Base-by-base conservation (phyloP, 2,888 invertebrate genomes). In the Trimorus sp. region DNA sequence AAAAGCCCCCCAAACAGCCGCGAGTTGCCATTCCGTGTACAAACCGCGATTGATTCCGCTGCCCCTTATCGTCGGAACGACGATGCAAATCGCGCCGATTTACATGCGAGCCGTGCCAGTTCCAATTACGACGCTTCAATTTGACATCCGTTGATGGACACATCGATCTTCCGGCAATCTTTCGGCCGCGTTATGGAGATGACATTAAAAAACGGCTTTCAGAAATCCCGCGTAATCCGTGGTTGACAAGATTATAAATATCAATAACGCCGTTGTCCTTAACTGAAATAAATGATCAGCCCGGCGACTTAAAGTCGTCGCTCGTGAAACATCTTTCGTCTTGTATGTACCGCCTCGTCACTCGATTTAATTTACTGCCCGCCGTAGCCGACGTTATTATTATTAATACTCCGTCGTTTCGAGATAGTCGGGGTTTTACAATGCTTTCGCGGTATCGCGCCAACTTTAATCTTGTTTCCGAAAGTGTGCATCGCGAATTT, bases 1-100 rank as follows among this genome's bases (percentile, higher is more conserved):
- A 81, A 81, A 80, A 79, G 79, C 63, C 45, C 45, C 75, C 49
- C 65, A 79, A 76, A 76, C 71, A 58, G 77, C 49, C 53, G 77
- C 65, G 68, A 81, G 71, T 76, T 48, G 76, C 71, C 26, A 70
- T 76, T 66, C 2, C 45, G 16, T 66, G 59, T 76, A 60, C 40
- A 48, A 65, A 4, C 26, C 26, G 26, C 26, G 4, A 26, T 26
- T 26, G 26, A 26, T 15, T 36, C 1, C 51, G 51, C 9, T n/a
- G 40, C 26, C 45, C 38, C 45, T 65, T 59, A 59, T 42, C 36
- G 36, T 59, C 51, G 36, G 42, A 77, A 69, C 45, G 51, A 15
- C 70, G 14, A 69, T 42, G 63, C 51, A 70, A 70, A 69, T 70
- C 42, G 37, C 54, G 37, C 16, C n/a, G 45, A 69, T 69, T 76